These are phyloP conservation scores for Gallirallus australis DNA, from an alignment of 2,797 vertebrate species.

Conservation along the genomic window DNA sequence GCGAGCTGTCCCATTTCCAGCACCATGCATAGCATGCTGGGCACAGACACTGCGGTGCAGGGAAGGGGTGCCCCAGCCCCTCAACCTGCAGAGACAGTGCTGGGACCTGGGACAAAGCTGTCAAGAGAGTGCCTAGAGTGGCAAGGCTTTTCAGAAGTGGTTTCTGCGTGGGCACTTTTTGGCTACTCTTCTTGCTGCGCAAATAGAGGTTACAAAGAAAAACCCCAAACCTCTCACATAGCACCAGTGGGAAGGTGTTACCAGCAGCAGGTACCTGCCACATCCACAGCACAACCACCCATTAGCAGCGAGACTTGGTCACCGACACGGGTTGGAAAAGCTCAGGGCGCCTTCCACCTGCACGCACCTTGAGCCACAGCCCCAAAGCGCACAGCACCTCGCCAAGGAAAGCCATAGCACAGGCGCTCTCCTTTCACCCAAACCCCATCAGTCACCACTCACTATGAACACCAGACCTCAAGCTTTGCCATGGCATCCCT, in stretches of 20 bases:
- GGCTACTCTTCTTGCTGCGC: not conserved
- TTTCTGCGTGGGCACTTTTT: not conserved
- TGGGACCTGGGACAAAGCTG: no score
- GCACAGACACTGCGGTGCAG: rapidly evolving
- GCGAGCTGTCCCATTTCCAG: not conserved
- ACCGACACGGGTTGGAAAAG: rapidly evolving
- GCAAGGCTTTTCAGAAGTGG: not conserved
- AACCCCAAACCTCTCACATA: not conserved
- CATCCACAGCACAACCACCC: not conserved
- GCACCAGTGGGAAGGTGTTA: not conserved
- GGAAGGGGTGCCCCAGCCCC: not conserved
- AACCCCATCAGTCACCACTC: not conserved
- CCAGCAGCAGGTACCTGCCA: not conserved
- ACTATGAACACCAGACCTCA: not conserved
- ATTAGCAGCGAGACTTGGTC: rapidly evolving
- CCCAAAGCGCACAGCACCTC: not conserved
- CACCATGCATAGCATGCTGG: not conserved
- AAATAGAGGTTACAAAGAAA: not conserved
- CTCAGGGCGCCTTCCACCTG: not conserved
- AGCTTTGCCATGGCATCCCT: not conserved
- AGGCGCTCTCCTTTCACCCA: not conserved
- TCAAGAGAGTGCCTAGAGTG: rapidly evolving
- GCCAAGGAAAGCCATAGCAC: not conserved
- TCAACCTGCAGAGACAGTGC: not conserved
- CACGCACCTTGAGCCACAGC: not conserved